These are phyloP conservation scores for Polyodon spathula DNA, from an alignment of 2,113 vertebrate species.

Conservation along the genomic window DNA sequence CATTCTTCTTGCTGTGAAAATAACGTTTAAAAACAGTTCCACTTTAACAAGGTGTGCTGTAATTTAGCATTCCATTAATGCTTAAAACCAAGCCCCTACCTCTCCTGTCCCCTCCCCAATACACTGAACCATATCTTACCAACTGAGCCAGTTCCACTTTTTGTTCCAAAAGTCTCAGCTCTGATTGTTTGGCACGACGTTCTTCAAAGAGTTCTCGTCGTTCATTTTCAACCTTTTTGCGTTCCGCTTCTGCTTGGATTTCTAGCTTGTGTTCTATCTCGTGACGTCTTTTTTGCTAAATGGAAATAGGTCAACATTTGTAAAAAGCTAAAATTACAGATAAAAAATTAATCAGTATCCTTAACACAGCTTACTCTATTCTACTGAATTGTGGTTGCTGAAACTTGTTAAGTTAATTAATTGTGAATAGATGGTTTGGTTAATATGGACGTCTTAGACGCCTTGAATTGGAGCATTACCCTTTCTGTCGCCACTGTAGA, in stretches of 20 bases:
- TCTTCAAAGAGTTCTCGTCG: conserved; percentile 93
- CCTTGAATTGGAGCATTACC: conserved; percentile 46
- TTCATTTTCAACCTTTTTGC: conserved; percentile 88
- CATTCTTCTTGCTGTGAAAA: conserved; percentile 92
- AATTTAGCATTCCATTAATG: no score
- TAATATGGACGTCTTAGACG: neutral
- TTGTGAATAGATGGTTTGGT: neutral
- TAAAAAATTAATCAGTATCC: no score
- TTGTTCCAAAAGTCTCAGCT: conserved; percentile 89
- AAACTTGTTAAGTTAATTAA: neutral
- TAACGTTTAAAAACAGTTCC: conserved; percentile 16
- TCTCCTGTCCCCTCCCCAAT: neutral
- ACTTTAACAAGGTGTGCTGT: no score
- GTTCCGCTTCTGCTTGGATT: conserved; percentile 91
- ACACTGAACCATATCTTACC: conserved; percentile 55
- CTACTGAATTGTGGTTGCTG: no score
- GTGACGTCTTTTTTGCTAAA: conserved; percentile 83
- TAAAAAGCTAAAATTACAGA: neutral
- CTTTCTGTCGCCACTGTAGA: conserved; percentile 86
- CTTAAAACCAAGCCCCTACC: no score
- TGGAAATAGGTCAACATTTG: conserved; percentile 4
- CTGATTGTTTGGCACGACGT: conserved; percentile 90
- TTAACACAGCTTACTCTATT: no score
- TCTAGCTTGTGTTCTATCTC: conserved; percentile 98
- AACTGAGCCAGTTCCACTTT: conserved; percentile 96